These are phyloP conservation scores for Dysdera silvatica DNA, from an alignment of 1,140 invertebrate species.

Conservation along the genomic window DNA sequence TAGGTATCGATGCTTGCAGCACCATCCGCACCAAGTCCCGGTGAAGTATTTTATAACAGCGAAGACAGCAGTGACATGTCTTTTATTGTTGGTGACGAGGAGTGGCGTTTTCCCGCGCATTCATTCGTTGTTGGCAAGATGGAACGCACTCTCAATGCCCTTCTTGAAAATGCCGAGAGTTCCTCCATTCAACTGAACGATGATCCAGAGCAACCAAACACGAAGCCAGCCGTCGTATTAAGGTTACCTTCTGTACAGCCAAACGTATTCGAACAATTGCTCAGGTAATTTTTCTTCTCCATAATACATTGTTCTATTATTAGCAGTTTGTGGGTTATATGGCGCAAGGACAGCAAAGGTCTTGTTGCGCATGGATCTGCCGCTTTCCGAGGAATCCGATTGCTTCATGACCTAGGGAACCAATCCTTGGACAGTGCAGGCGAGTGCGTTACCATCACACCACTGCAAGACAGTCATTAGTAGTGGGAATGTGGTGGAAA, in stretches of 20 bases:
- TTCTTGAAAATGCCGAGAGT: conserved; percentile 31
- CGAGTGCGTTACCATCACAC: no score
- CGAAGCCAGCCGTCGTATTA: conserved; percentile 32
- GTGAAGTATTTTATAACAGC: conserved; percentile 45
- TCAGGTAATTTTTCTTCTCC: conserved; percentile 46
- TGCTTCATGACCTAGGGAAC: no score
- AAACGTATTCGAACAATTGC: conserved; percentile 58
- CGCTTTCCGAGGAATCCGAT: no score
- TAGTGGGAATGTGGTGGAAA: no score
- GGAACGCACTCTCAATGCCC: not conserved
- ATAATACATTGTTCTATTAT: not conserved
- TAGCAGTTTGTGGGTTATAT: not conserved
- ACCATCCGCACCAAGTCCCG: conserved; percentile 30
- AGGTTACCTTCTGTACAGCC: conserved; percentile 52
- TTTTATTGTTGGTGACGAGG: conserved; percentile 55
- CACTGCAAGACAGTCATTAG: no score
- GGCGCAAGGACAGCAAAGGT: not conserved
- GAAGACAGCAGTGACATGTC: conserved; percentile 58
- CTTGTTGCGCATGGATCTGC: no score
- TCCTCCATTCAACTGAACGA: conserved; percentile 11
- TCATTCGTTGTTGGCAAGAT: conserved; percentile 49
- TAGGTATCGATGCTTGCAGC: not conserved
- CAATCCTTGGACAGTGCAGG: no score
- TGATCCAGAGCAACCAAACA: conserved; percentile 47
- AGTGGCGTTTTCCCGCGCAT: conserved; percentile 59